Evolutionary conservation across 2,113 vertebrate species (phyloP).

Genomic region (Trichechus manatus): DNA sequence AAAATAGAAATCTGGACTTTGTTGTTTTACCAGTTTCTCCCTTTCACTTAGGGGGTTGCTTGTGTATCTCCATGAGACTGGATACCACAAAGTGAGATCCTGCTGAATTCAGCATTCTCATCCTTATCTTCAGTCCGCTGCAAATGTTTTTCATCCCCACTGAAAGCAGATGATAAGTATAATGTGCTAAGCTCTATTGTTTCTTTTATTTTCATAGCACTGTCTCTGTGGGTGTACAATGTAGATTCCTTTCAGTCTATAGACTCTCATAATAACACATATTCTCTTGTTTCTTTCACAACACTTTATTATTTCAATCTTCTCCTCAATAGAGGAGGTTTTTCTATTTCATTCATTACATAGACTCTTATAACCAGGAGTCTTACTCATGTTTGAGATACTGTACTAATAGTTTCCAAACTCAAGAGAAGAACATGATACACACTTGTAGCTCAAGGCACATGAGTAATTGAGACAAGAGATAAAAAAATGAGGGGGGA

Average conservation of each 20-base stretch:
- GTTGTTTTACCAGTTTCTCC: neutral
- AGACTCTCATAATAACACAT: neutral
- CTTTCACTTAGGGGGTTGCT: neutral
- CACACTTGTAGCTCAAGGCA: neutral
- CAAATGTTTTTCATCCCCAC: neutral
- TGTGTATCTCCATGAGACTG: neutral
- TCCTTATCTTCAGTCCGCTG: neutral
- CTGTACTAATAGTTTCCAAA: neutral
- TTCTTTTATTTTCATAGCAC: neutral
- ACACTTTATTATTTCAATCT: neutral
- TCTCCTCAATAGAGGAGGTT: neutral
- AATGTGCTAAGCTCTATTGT: neutral
- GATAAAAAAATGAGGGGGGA: neutral
- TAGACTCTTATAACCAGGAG: neutral
- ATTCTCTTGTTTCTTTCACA: slow-evolving; percentile 42
- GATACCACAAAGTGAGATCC: neutral
- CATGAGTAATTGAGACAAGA: neutral
- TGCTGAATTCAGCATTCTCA: neutral
- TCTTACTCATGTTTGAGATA: neutral
- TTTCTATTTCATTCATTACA: neutral
- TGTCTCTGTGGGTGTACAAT: neutral
- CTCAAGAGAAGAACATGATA: neutral
- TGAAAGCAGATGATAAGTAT: neutral
- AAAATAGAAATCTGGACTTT: slow-evolving; percentile 30
- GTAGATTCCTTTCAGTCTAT: neutral